These are phyloP conservation scores for Caenorhabditis japonica DNA, from an alignment of 2,888 invertebrate genomes.

Conservation along the genomic window DNA sequence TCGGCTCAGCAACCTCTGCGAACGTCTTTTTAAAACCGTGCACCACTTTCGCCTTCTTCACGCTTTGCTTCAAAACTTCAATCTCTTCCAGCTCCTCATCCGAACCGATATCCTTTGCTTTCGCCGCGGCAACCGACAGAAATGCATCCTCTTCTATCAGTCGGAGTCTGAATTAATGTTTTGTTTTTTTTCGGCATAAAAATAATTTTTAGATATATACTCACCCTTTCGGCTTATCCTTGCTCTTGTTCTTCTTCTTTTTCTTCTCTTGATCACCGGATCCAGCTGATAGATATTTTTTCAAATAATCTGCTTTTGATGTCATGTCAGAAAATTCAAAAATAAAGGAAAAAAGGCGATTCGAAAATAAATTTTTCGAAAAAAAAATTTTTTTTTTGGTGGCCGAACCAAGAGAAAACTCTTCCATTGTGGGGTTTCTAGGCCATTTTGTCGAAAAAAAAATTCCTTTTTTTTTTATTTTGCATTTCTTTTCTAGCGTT, in stretches of 20 bases:
- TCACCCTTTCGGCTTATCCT: slow-evolving; percentile 35
- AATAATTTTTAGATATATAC: background rate
- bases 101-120: slow-evolving; percentile 44
- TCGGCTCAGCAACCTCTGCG: slow-evolving; percentile 20
- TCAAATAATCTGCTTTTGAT: slow-evolving; percentile 60
- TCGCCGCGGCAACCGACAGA: slow-evolving; percentile 56
- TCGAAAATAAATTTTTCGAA: slow-evolving; percentile 5
- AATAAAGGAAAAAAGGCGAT: slow-evolving; percentile 4
- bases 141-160: slow-evolving; percentile 68
- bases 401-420: background rate
- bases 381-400: background rate
- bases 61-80: slow-evolving; percentile 52
- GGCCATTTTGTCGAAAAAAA: background rate
- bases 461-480: background rate
- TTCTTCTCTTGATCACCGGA: slow-evolving; percentile 38
- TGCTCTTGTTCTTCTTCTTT: slow-evolving; percentile 56
- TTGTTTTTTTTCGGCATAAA: background rate
- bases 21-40: slow-evolving; percentile 52
- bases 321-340: slow-evolving; percentile 30
- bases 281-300: slow-evolving; percentile 51
- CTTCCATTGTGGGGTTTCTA: slow-evolving; percentile 9
- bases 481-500: background rate
- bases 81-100: slow-evolving; percentile 59
- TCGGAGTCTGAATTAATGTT: slow-evolving; percentile 53
- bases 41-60: slow-evolving; percentile 49